These are phyloP conservation scores for Chaetodon auriga DNA, from an alignment of 2,113 vertebrate genomes.

Conservation along the genomic window DNA sequence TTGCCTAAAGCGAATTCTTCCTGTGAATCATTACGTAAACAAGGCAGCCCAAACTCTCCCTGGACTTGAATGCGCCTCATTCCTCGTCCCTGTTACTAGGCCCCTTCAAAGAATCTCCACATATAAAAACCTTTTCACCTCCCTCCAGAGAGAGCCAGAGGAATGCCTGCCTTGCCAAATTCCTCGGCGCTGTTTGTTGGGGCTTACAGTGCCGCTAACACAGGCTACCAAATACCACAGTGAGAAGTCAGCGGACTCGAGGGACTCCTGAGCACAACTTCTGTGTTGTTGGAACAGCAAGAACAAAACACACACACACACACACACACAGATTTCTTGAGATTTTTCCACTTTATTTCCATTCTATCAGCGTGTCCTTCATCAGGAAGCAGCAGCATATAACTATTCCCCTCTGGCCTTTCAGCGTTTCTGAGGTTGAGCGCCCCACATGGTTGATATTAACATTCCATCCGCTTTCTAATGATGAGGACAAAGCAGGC, in stretches of 20 bases:
- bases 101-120: slow-evolving; percentile 73
- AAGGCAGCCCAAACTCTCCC: slow-evolving; percentile 19
- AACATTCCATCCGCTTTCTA: slow-evolving; percentile 81
- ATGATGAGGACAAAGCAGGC: slow-evolving; percentile 74
- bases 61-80: slow-evolving; percentile 27
- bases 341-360: slow-evolving; percentile 59
- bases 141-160: slow-evolving; percentile 58
- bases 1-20: slow-evolving; percentile 3
- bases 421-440: slow-evolving; percentile 41
- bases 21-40: slow-evolving; percentile 40
- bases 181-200: slow-evolving; percentile 79
- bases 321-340: slow-evolving; percentile 32
- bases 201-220: slow-evolving; percentile 68
- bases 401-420: slow-evolving; percentile 36
- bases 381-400: slow-evolving; percentile 64
- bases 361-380: slow-evolving; percentile 28
- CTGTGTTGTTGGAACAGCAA: slow-evolving; percentile 53
- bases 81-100: slow-evolving; percentile 58
- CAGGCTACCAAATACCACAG: slow-evolving; percentile 71
- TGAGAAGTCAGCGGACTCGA: slow-evolving; percentile 58
- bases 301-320: slow-evolving; percentile 51
- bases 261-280: slow-evolving; percentile 56
- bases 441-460: slow-evolving; percentile 84
- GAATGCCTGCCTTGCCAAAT: slow-evolving; percentile 77
- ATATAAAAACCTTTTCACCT: slow-evolving; percentile 72